Evolutionary conservation across 2,113 vertebrate species (phyloP).

Genomic region (Cochlearius cochlearius): DNA sequence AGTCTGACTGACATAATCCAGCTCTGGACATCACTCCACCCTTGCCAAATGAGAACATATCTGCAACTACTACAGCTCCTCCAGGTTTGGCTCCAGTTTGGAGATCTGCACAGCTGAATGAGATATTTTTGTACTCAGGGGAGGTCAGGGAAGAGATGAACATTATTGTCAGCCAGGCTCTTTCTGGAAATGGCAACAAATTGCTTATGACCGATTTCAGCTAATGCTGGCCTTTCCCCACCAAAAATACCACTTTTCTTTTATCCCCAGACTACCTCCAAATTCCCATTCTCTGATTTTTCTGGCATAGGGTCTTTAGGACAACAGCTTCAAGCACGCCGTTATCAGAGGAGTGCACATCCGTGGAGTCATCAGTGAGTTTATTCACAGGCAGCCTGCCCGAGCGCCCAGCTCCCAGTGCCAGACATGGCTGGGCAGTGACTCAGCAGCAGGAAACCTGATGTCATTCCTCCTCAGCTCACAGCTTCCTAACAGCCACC

Average conservation of each 20-base stretch:
- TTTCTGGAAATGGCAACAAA: not conserved
- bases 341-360: not conserved
- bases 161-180: not conserved
- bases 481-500: not conserved
- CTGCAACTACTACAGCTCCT: not conserved
- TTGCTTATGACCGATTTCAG: not conserved
- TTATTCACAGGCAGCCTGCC: not conserved
- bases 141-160: not conserved
- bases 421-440: not conserved
- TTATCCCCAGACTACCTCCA: not conserved
- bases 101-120: not conserved
- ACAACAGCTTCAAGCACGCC: fast-evolving
- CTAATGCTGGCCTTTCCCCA: not conserved
- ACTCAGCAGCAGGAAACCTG: constrained; percentile 14
- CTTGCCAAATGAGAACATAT: not conserved
- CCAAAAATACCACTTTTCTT: not conserved
- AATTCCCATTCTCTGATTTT: not conserved
- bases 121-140: not conserved
- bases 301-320: not conserved
- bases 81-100: not conserved
- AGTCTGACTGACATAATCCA: not conserved
- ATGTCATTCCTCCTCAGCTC: not conserved
- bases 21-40: not conserved
- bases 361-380: not conserved
- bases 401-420: not conserved